Evolutionary conservation across 2,797 vertebrate species (phyloP), one percentile per base, ranked within the genome.

Genomic region (Melanotaenia nigrans): DNA sequence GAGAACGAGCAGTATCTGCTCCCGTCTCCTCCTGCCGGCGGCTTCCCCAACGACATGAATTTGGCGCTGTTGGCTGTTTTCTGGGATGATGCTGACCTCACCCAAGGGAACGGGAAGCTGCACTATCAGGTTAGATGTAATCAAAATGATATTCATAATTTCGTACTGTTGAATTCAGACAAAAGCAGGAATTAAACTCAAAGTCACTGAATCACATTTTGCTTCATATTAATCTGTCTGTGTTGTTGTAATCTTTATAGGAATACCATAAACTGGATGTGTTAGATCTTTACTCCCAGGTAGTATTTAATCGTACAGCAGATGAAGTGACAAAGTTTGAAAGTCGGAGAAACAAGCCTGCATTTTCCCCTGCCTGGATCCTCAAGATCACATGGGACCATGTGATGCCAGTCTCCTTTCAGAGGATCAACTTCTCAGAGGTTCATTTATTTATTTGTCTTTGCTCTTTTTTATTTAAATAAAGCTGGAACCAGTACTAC

Each of bases 61-160:
- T 66, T 78, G 30, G 66, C 93, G 38, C 79, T 96, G 84, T 59
- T 96, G 73, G 95, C 95, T 0, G 95, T 81, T 3, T 96, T 96
- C 79, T 96, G 95, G 95, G 95, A 96, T 42, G 95, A 96, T 60
- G 92, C 88, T 40, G 92, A 96, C 81, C 94, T 96, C 64, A 94
- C 92, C 7, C 64, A 80, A 3, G 95, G 94, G n/a, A 58, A 90
- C 0, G 95, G 95, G 58, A 90, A 57, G 68, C 85, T 96, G 40
- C 68, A 93, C 70, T 96, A 94, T 74, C 91, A 95, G 94, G 95
- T 96, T 42, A 74, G 84, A 22, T 30, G 20, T 20, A 40, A 57
- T 61, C 28, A 68, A 33, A 47, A 38, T 64, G 2, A 18, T 0
- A 2, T 28, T 5, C 54, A 22, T 14, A 0, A 28, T 8, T 47